A percentile compares a stretch with the other conserved stretches of the same genome.
Evolutionary conservation across 2,113 vertebrate species (phyloP).

Genomic region (Sphaerodactylus townsendi): DNA sequence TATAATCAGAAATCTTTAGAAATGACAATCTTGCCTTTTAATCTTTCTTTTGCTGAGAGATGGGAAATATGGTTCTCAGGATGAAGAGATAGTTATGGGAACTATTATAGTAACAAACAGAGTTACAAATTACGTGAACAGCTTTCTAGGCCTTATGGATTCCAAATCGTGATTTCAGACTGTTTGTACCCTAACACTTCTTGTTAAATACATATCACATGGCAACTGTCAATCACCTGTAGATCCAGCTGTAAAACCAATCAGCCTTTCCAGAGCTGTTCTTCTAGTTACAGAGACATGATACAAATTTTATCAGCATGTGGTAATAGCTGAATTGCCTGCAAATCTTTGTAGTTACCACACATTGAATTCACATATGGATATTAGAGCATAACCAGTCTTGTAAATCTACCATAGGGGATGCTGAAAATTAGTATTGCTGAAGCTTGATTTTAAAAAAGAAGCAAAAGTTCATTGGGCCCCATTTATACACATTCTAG

Average conservation of each 20-base stretch:
- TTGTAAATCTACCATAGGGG: neutral
- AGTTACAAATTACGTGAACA: neutral
- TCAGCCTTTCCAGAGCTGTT: neutral
- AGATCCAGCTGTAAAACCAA: neutral
- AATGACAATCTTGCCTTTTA: neutral
- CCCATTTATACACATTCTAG: neutral
- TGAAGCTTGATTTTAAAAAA: neutral
- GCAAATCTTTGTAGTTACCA: too few relatives aligned
- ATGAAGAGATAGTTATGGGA: neutral
- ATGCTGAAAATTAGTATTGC: neutral
- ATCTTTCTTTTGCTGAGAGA: neutral
- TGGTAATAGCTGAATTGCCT: neutral
- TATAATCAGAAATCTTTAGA: neutral
- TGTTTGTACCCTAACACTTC: neutral
- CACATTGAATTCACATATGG: neutral
- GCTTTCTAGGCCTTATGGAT: neutral
- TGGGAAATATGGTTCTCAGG: neutral
- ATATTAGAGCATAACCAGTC: neutral
- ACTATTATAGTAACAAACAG: accelerated
- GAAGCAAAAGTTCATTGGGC: neutral
- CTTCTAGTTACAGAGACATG: neutral
- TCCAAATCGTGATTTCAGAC: neutral
- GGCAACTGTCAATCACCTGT: neutral
- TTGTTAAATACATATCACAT: neutral
- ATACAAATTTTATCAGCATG: neutral